Base-by-base conservation (phyloP, 2,797 vertebrate genomes). In the Epinephelus awoara region DNA sequence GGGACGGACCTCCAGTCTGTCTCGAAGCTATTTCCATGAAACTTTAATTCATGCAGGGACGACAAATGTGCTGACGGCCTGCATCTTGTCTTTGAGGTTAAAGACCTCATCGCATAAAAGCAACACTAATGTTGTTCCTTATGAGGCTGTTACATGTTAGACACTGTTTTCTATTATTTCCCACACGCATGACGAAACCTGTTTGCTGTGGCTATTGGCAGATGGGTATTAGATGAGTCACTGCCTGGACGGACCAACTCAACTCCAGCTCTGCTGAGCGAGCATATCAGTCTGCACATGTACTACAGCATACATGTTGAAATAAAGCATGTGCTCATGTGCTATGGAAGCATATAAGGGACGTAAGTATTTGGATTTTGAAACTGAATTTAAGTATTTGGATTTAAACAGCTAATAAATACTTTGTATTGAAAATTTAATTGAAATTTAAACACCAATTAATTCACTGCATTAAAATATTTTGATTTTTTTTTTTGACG, bases 141-240 rank as follows among this genome's bases (percentile, higher is more conserved):
- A 1, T 70, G 75, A 79, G 40, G 57, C 82, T 85, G 69, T 85
- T 77, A 70, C 27, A 77, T 23, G 62, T 78, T 52, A 58, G 40
- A 85, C 56, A 1, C 74, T 52, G 74, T 50, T 77, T 89, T 85
- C 67, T 80, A 67, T 84, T 67, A 56, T 72, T 64, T 52, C 56
- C 58, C 71, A 51, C 63, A 80, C 6, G 54, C 72, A 58, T 72
- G 73, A 78, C 3, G 46, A 72, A 71, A 57, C 34, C 17, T 77
- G 69, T 84, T 91, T 76, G 73, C 80, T 82, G 72, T 40, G 88
- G 77, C 69, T 75, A 11, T 50, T 85, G 80, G 86, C 72, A 64
- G 23, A 19, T 12, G 66, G n/a, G 42, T 44, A 46, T 75, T 23
- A 58, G 56, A 78, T 88, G 72, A 90, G 82, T 91, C 89, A 91